A percentile compares a stretch with the other conserved stretches of the same genome.
Conservation (phyloP, 2,797 vertebrate species). For the Sternarchorhynchus goeldii region DNA sequence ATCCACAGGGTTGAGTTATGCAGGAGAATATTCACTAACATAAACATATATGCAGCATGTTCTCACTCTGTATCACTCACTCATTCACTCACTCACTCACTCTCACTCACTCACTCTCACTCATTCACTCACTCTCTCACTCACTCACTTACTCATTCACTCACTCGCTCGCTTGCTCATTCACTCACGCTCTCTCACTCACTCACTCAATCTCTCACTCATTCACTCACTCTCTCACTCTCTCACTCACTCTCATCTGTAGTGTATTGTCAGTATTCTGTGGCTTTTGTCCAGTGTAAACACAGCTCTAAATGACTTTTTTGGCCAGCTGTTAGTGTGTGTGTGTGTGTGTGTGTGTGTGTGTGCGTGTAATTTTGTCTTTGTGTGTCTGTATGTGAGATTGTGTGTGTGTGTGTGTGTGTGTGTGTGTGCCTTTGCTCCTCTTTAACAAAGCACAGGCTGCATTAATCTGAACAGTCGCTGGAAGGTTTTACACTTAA, state of each 20-base stretch:
- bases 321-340: constrained; percentile 56
- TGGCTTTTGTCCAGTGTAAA: constrained; percentile 55
- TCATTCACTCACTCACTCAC: no score
- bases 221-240: constrained; percentile 1
- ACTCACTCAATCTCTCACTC: constrained; percentile 11
- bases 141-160: neutral
- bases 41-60: constrained; percentile 26
- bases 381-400: no score
- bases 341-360: constrained; percentile 50
- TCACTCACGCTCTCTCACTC: neutral
- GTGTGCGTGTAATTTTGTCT: constrained; percentile 19
- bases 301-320: constrained; percentile 57
- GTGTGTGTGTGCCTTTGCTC: neutral
- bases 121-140: neutral
- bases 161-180: no score
- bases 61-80: neutral
- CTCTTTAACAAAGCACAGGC: constrained; percentile 38
- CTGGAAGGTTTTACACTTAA: constrained; percentile 11
- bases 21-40: constrained; percentile 39
- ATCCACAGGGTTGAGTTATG: constrained; percentile 35
- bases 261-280: constrained; percentile 49
- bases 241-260: constrained; percentile 35
- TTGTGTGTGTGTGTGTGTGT: no score
- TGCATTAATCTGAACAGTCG: constrained; percentile 27
- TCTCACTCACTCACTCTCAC: no score